A percentile compares a stretch with the other conserved stretches of the same genome.
Evolutionary conservation across 2,888 invertebrate species (phyloP).

Genomic region (Orchesellides sinensis): DNA sequence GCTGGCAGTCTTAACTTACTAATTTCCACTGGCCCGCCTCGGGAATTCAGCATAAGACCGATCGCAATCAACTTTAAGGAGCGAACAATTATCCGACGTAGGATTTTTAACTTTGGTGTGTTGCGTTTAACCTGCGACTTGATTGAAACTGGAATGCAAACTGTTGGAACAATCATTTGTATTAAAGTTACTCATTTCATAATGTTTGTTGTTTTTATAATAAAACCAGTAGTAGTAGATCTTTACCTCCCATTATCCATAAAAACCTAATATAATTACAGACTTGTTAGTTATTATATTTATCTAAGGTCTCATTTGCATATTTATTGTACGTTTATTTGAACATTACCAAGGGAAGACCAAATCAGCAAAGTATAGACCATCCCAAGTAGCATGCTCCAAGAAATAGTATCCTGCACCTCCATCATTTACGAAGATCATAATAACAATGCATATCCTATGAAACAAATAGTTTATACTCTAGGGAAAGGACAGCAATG

Average conservation of each 20-base stretch:
- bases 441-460: slow-evolving; percentile 85
- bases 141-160: slow-evolving; percentile 92
- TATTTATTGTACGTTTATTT: background rate
- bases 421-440: slow-evolving; percentile 95
- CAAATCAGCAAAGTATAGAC: slow-evolving; percentile 91
- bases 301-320: background rate
- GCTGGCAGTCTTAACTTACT: slow-evolving; percentile 90
- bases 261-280: slow-evolving; percentile 83
- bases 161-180: slow-evolving; percentile 75
- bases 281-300: background rate
- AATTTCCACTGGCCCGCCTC: slow-evolving; percentile 86
- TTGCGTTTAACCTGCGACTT: slow-evolving; percentile 84
- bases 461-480: background rate
- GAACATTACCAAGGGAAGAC: slow-evolving; percentile 89
- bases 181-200: background rate
- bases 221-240: background rate
- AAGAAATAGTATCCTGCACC: slow-evolving; percentile 89
- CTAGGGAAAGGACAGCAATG: background rate
- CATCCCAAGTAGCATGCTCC: slow-evolving; percentile 96
- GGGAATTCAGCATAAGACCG: slow-evolving; percentile 85
- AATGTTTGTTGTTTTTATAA: background rate
- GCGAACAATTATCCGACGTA: slow-evolving; percentile 84
- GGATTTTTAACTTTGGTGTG: slow-evolving; percentile 80
- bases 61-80: slow-evolving; percentile 86
- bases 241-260: slow-evolving; percentile 92